These are phyloP conservation scores for Xestia sexstrigata DNA, from an alignment of 2,888 invertebrate genomes.

Conservation along the genomic window DNA sequence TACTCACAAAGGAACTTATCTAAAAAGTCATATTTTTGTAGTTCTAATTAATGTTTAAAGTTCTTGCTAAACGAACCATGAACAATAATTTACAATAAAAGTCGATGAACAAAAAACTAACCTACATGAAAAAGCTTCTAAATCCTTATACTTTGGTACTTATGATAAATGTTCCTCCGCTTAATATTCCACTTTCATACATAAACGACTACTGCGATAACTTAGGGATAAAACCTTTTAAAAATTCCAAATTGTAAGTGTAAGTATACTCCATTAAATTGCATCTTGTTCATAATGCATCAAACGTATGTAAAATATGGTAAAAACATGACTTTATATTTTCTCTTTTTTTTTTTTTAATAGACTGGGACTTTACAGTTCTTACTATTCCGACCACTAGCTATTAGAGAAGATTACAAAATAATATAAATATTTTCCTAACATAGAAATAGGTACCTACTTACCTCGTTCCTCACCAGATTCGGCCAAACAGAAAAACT, in stretches of 20 bases:
- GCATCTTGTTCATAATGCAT: constrained; percentile 7
- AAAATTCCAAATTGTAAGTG: neutral
- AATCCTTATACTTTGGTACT: neutral
- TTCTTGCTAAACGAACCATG: neutral
- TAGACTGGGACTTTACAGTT: neutral
- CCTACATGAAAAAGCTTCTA: constrained; percentile 21
- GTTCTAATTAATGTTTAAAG: neutral
- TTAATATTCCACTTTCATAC: constrained; percentile 23
- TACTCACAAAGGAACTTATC: neutral
- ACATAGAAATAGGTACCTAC: neutral
- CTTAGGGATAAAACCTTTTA: constrained; percentile 5
- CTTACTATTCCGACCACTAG: neutral
- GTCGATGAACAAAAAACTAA: neutral
- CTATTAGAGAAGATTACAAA: neutral
- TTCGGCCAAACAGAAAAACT: neutral
- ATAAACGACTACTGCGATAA: neutral
- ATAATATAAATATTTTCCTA: fast-evolving
- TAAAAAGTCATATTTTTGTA: neutral
- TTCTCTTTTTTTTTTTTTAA: neutral
- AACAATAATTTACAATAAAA: neutral
- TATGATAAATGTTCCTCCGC: constrained; percentile 21
- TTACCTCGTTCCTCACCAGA: neutral
- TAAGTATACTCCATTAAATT: constrained; percentile 13
- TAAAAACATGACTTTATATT: constrained; percentile 4
- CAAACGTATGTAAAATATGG: constrained; percentile 15